Base-by-base conservation (phyloP, 2,113 vertebrate genomes). In the Oxyura jamaicensis region DNA sequence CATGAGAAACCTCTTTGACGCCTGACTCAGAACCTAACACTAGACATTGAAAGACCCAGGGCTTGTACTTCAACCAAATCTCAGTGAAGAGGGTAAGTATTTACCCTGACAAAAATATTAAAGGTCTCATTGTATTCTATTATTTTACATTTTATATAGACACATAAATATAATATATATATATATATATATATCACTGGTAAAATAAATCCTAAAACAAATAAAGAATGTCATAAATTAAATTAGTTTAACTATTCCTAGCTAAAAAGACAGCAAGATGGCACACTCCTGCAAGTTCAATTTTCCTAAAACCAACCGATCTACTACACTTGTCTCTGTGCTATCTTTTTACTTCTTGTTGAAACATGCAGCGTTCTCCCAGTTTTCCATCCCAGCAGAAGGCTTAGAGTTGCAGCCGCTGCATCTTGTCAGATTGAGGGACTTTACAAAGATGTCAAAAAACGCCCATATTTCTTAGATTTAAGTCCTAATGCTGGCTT, bases 221-320 rank as follows among this genome's bases (percentile, higher is more conserved):
- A 44, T 20, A 21, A 66, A 71, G 74, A 69, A 65, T 21, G 3
- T 9, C 10, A 60, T 58, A 68, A 83, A 77, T 53, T 4, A 82
- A 72, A 78, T 73, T 39, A 83, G 42, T 33, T 65, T 68, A 62
- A 66, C 3, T 6, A 23, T 31, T 88, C 13, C 59, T 62, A 85
- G 66, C 42, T 33, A 56, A 90, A 94, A 88, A 73, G 46, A 16
- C 5, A 1, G 1, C 41, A 62, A 90, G 35, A 55, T 9, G 35
- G 44, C 68, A 55, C 42, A 79, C 22, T 73, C 39, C 31, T 28
- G 13, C 42, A 72, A 87, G 26, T 75, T 93, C 73, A 31, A 53
- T 85, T 88, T 90, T 91, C 36, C 17, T 44, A 72, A 75, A 88
- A 82, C n/a, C 74, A 93, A 73, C 55, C 68, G 48, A 76, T 80